Conservation (phyloP, 2,888 invertebrate species). For the Dicycla oo region DNA sequence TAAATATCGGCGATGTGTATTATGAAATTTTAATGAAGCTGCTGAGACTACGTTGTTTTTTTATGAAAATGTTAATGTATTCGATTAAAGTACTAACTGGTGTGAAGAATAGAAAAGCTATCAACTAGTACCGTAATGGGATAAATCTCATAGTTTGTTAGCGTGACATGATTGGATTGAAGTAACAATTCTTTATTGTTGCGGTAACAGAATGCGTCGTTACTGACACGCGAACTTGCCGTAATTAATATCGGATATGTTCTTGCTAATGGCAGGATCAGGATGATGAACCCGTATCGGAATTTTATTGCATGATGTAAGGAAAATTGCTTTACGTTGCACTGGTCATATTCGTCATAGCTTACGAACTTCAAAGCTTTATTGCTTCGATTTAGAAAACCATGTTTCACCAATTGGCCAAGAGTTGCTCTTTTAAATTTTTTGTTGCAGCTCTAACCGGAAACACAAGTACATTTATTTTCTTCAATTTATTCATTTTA, state of each 20-base stretch:
- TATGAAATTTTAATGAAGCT: constrained; percentile 45
- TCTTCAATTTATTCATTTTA: neutral
- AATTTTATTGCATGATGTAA: constrained; percentile 54
- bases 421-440: neutral
- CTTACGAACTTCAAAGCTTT: constrained; percentile 15
- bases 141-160: constrained; percentile 77
- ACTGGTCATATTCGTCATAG: constrained; percentile 40
- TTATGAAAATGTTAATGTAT: constrained; percentile 41
- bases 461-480: neutral
- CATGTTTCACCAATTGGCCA: constrained; percentile 4
- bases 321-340: constrained; percentile 54
- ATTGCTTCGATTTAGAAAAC: constrained; percentile 19
- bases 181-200: constrained; percentile 74
- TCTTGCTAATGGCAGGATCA: constrained; percentile 59
- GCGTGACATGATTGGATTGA: constrained; percentile 77
- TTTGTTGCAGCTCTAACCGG: neutral
- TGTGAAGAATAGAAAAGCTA: constrained; percentile 64
- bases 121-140: constrained; percentile 78
- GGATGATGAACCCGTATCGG: constrained; percentile 59
- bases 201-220: constrained; percentile 74
- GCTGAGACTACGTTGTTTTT: constrained; percentile 19
- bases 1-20: constrained; percentile 37
- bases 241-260: constrained; percentile 68
- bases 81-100: constrained; percentile 41
- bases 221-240: constrained; percentile 76